These are phyloP conservation scores for Zoanthus sociatus DNA, from an alignment of 92 coral and sea anemone species.

Conservation along the genomic window DNA sequence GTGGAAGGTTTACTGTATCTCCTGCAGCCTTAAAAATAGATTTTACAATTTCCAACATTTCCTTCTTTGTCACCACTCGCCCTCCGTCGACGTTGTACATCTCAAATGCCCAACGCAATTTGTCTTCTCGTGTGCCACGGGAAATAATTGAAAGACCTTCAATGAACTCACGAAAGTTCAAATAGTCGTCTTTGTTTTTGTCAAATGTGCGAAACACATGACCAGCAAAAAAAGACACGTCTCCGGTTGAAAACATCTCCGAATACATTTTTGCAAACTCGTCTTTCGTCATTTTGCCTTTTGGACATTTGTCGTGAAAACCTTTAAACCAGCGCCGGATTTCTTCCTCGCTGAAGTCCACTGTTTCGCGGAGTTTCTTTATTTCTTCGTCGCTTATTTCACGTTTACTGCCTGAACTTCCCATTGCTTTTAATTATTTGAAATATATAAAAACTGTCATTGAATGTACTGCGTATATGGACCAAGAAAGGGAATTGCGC, in stretches of 20 bases:
- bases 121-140: slow-evolving; percentile 90
- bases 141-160: slow-evolving; percentile 96
- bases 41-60: slow-evolving; percentile 95
- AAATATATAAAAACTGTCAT: too few relatives aligned
- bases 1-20: slow-evolving; percentile 72
- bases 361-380: slow-evolving; percentile 82
- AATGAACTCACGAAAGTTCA: slow-evolving; percentile 94
- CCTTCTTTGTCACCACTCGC: slow-evolving; percentile 80
- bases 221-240: slow-evolving; percentile 89
- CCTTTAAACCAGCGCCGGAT: slow-evolving; percentile 88
- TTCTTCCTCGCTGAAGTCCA: slow-evolving; percentile 91
- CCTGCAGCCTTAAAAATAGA: slow-evolving; percentile 94
- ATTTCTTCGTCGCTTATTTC: slow-evolving; percentile 82
- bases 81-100: slow-evolving; percentile 97
- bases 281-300: slow-evolving; percentile 92
- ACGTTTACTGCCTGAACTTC: slow-evolving; percentile 73
- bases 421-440: slow-evolving; percentile 46
- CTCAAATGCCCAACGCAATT: slow-evolving; percentile 99
- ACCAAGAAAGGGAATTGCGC: too few relatives aligned
- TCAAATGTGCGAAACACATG: slow-evolving; percentile 99
- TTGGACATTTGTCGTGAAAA: slow-evolving; percentile 91
- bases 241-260: slow-evolving; percentile 87
- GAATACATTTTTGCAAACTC: slow-evolving; percentile 90
- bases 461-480: too few relatives aligned
- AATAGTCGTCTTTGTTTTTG: slow-evolving; percentile 93